Conservation (phyloP, 2,113 vertebrate species). For the Etheostoma spectabile region DNA sequence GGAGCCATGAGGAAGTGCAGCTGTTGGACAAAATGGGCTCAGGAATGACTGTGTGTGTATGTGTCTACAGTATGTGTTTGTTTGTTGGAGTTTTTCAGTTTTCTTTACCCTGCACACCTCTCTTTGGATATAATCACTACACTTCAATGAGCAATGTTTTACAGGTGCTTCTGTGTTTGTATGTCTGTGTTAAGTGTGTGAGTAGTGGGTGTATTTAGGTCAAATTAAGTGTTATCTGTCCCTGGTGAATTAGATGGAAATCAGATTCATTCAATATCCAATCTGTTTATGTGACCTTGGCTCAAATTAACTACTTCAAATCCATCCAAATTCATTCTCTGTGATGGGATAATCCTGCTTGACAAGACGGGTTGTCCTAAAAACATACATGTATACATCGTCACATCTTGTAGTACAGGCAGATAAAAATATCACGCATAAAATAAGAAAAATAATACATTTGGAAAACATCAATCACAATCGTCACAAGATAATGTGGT, state of each 20-base stretch:
- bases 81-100: neutral
- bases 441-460: too few species aligned
- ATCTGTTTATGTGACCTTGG: conserved; percentile 49
- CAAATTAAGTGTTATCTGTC: conserved; percentile 40
- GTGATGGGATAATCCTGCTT: conserved; percentile 43
- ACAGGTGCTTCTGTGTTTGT: conserved; percentile 47
- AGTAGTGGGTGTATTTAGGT: conserved; percentile 22
- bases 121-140: conserved; percentile 18
- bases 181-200: conserved; percentile 13
- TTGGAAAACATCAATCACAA: neutral
- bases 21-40: conserved; percentile 61
- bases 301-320: conserved; percentile 49
- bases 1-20: conserved; percentile 73
- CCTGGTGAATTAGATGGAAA: conserved; percentile 54
- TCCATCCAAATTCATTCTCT: conserved; percentile 37
- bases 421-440: conserved; percentile 9
- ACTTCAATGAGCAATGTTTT: conserved; percentile 29
- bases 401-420: neutral
- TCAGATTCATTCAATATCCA: conserved; percentile 43
- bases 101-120: neutral
- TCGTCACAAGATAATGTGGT: neutral
- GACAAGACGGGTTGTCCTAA: conserved; percentile 10
- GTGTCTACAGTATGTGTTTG: conserved; percentile 6
- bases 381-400: neutral
- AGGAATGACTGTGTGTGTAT: conserved; percentile 18